Evolutionary conservation across 2,113 vertebrate genomes (phyloP), one percentile per base, ranked within the genome.

Genomic region (Excalfactoria chinensis): DNA sequence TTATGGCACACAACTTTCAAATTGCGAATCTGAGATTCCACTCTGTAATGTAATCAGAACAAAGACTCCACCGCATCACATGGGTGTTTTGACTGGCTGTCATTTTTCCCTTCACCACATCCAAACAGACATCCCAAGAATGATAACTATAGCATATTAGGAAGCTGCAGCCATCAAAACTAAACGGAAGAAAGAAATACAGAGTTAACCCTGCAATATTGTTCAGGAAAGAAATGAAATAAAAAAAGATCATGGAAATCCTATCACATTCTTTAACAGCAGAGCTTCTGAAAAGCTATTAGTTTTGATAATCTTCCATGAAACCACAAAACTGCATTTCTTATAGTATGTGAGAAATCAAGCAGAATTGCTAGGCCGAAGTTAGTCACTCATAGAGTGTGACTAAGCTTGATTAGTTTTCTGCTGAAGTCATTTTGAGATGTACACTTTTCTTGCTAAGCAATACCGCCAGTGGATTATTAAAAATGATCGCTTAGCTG

Each of bases 391-490:
- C 86, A 74, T 58, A 91, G 53, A 76, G 55, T 8, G 32, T 86
- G 84, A 93, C 84, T 92, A 93, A 77, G 81, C 90, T 87, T 86
- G 79, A 82, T 93, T 69, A 88, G 67, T 73, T 89, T 86, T 92
- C 55, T 63, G 70, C 88, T 86, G 62, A 90, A 94, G 73, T 55
- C 0, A 59, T 73, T 89, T 80, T 0, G 2, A 82, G 88, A 79
- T 6, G 35, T 16, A 74, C 63, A 51, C 14, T 55, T 81, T 89
- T 83, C 60, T 41, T 48, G 6, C 63, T 87, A 90, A 84, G 71
- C 55, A 82, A 70, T 69, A 77, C 77, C 59, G 70, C 70, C 84
- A 82, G 19, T 49, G 84, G 59, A 73, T 86, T 90, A 84, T 44
- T 78, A 79, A 66, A 93, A 79, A 32, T 43, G 62, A 87, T 86